Percentiles rank a stretch among this genome's conserved stretches.
phyloP scores from a whole-genome alignment of 2,888 invertebrate species.

The Blera fallax region DNA sequence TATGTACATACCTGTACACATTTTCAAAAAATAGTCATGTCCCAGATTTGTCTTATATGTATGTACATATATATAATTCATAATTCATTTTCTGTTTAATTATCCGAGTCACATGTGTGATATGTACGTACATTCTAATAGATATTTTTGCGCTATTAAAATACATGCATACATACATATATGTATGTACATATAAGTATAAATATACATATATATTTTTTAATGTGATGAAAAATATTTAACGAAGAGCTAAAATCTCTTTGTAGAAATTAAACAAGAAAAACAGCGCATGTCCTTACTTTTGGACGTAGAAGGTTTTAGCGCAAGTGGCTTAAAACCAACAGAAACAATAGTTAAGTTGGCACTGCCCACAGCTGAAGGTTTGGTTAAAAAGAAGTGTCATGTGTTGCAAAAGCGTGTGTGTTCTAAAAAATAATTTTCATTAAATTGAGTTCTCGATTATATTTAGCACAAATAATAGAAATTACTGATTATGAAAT shows the following conservation, averaged over 20 bases:
- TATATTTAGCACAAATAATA: neutral
- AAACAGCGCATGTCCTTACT: conserved; percentile 89
- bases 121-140: too few species aligned
- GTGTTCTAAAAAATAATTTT: neutral
- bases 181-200: too few species aligned
- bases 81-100: too few species aligned
- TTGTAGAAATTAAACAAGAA: conserved; percentile 88
- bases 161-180: too few species aligned
- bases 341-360: conserved; percentile 92
- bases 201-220: neutral
- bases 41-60: too few species aligned
- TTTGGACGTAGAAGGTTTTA: conserved; percentile 89
- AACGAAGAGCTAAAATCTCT: neutral
- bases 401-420: conserved; percentile 9
- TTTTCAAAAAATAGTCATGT: too few species aligned
- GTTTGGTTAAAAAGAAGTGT: conserved; percentile 80
- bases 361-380: conserved; percentile 92
- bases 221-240: neutral
- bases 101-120: too few species aligned
- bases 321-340: conserved; percentile 88
- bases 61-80: too few species aligned
- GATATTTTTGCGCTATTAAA: too few species aligned
- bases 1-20: too few species aligned
- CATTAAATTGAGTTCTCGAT: neutral
- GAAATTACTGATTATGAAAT: too few species aligned